phyloP scores from a whole-genome alignment of 2,888 invertebrate species.

The Hypsopygia costalis region DNA sequence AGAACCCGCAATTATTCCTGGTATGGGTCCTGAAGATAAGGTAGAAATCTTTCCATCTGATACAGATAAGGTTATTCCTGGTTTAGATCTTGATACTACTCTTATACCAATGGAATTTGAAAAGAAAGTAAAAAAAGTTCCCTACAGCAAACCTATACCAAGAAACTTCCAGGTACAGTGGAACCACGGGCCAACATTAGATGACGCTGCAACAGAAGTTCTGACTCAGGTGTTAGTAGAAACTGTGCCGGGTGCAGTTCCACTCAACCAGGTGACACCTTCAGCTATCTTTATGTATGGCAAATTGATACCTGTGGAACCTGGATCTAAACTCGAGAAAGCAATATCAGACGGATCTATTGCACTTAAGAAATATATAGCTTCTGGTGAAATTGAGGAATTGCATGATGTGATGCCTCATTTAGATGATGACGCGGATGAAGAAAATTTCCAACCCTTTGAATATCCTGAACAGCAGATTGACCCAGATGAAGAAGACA shows the following conservation, averaged over 20 bases:
- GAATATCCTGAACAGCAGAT: constrained; percentile 60
- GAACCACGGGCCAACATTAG: constrained; percentile 87
- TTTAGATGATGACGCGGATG: constrained; percentile 81
- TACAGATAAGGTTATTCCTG: constrained; percentile 87
- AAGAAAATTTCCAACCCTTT: constrained; percentile 65
- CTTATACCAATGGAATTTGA: constrained; percentile 83
- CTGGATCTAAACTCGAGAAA: constrained; percentile 87
- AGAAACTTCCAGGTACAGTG: constrained; percentile 98
- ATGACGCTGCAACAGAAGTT: constrained; percentile 80
- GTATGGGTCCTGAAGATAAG: constrained; percentile 99
- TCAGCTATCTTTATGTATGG: constrained; percentile 91
- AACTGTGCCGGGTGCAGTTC: constrained; percentile 89
- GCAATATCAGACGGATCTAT: constrained; percentile 89
- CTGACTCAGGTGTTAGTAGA: constrained; percentile 86
- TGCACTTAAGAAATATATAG: constrained; percentile 87
- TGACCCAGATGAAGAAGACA: constrained; percentile 44
- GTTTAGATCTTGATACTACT: constrained; percentile 89
- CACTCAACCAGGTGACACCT: constrained; percentile 87
- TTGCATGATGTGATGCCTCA: constrained; percentile 88
- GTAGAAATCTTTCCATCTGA: constrained; percentile 86
- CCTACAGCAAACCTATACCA: constrained; percentile 97
- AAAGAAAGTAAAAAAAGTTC: constrained; percentile 90
- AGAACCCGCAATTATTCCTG: constrained; percentile 92
- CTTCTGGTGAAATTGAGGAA: constrained; percentile 90
- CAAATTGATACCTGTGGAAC: constrained; percentile 88